phyloP scores from a whole-genome alignment of 2,888 invertebrate genomes.

The Ophioninae sp. region DNA sequence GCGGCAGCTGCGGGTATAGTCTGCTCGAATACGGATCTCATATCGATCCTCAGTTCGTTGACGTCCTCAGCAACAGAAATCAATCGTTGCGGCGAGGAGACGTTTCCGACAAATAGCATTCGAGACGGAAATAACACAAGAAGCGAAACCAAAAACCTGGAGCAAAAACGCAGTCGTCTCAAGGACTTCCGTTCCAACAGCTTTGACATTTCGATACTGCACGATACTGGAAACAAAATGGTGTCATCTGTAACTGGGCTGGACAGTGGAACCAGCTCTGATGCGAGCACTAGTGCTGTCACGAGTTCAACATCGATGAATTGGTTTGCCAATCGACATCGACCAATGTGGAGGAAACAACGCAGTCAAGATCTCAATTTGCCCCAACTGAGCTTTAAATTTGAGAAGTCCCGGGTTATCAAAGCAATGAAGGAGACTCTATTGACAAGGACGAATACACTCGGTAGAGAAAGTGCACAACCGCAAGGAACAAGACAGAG shows the following conservation, averaged over 20 bases:
- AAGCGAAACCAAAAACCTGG: conserved; percentile 63
- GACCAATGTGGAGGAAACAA: conserved; percentile 86
- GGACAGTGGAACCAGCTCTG: neutral
- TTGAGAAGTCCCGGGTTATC: conserved; percentile 83
- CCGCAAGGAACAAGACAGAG: conserved; percentile 80
- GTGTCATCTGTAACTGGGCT: conserved; percentile 14
- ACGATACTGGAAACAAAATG: conserved; percentile 79
- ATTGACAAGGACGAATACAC: conserved; percentile 70
- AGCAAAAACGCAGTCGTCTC: conserved; percentile 84
- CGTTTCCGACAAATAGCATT: conserved; percentile 56
- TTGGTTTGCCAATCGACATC: conserved; percentile 91
- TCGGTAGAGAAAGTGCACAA: conserved; percentile 64
- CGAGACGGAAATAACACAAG: conserved; percentile 62
- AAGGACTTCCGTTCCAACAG: conserved; percentile 91
- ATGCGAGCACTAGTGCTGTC: neutral
- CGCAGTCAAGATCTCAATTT: conserved; percentile 80
- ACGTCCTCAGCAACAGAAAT: conserved; percentile 92
- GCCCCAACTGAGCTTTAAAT: conserved; percentile 84
- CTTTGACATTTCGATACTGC: conserved; percentile 90
- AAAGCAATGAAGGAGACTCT: conserved; percentile 82
- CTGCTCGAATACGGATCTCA: conserved; percentile 91
- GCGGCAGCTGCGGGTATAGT: conserved; percentile 84
- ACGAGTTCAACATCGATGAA: conserved; percentile 83
- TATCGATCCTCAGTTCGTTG: conserved; percentile 89
- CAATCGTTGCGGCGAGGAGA: conserved; percentile 83